Conservation (phyloP, 2,888 invertebrate species). For the Tuberolachnus salignus region DNA sequence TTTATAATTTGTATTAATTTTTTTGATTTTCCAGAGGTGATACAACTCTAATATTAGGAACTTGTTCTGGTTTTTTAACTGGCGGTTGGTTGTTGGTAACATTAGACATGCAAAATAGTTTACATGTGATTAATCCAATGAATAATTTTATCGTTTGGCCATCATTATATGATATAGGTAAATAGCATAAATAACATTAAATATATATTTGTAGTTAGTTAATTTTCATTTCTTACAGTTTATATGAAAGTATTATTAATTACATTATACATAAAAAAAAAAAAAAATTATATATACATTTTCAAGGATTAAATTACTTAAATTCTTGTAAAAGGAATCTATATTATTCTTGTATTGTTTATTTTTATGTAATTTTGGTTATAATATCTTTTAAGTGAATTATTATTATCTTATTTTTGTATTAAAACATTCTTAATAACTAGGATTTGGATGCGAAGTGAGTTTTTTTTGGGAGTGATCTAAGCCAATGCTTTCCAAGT, state of each 20-base stretch:
- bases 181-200: slow-evolving; percentile 59
- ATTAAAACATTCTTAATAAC: too few relatives aligned
- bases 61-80: slow-evolving; percentile 76
- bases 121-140: slow-evolving; percentile 68
- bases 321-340: too few relatives aligned
- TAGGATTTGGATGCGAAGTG: too few relatives aligned
- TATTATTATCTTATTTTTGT: neutral
- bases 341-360: too few relatives aligned
- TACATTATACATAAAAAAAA: too few relatives aligned
- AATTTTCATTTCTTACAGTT: neutral
- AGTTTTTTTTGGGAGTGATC: too few relatives aligned
- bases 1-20: slow-evolving; percentile 4
- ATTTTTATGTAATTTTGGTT: neutral
- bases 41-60: slow-evolving; percentile 80
- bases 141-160: slow-evolving; percentile 83
- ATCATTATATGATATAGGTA: slow-evolving; percentile 73
- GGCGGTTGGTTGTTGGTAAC: slow-evolving; percentile 87
- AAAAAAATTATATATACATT: too few relatives aligned
- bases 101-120: slow-evolving; percentile 70
- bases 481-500: too few relatives aligned
- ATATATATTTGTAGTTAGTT: neutral
- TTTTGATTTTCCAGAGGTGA: slow-evolving; percentile 74
- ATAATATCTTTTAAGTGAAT: neutral
- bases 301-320: too few relatives aligned
- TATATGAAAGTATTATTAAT: too few relatives aligned